Evolutionary conservation across 2,888 invertebrate genomes (phyloP).

Genomic region (Machimus atricapillus): DNA sequence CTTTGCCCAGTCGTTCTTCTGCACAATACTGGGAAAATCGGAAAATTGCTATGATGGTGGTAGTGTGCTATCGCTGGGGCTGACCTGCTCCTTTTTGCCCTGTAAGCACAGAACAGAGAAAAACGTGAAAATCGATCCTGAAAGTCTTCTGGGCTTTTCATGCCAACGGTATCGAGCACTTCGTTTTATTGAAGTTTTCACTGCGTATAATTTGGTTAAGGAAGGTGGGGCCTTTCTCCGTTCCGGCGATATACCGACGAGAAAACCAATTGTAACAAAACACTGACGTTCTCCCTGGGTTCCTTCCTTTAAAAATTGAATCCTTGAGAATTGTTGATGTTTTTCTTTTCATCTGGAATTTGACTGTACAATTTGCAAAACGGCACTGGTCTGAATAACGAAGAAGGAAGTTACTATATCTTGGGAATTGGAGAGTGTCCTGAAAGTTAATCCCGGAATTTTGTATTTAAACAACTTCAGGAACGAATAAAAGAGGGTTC

Average conservation of each 20-base stretch:
- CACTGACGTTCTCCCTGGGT: neutral
- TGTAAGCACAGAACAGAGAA: neutral
- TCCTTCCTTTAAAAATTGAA: neutral
- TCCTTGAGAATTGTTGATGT: neutral
- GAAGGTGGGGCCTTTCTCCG: neutral
- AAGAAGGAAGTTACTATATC: neutral
- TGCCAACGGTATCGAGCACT: neutral
- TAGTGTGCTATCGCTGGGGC: neutral
- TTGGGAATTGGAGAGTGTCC: neutral
- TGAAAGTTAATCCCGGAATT: neutral
- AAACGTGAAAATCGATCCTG: conserved; percentile 7
- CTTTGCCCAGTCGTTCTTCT: neutral
- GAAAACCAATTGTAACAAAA: neutral
- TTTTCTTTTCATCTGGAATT: neutral
- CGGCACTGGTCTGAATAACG: neutral
- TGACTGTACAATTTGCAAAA: neutral
- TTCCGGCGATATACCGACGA: neutral
- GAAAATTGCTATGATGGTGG: neutral
- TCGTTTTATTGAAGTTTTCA: conserved; percentile 15
- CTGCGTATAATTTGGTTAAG: neutral
- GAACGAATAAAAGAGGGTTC: neutral
- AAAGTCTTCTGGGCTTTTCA: conserved; percentile 18
- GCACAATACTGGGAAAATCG: neutral
- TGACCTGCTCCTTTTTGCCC: neutral
- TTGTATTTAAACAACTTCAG: neutral